Conservation (phyloP, 2,113 vertebrate genomes). For the Charina bottae region DNA sequence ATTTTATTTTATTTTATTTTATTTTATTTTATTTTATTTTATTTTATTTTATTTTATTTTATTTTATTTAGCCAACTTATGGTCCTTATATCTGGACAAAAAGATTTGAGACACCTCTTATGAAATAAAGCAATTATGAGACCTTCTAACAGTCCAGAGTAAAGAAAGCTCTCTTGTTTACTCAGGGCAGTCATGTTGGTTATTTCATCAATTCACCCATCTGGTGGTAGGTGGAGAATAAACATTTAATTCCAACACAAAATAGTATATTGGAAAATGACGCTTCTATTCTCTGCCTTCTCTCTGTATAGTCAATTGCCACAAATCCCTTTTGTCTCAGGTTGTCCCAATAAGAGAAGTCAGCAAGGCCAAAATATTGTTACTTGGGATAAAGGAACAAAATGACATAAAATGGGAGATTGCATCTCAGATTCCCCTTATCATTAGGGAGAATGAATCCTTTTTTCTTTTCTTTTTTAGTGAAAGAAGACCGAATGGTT, state of each 20-base stretch:
- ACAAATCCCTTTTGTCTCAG: background rate
- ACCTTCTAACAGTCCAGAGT: no score
- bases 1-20: no score
- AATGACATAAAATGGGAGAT: background rate
- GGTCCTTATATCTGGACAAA: background rate
- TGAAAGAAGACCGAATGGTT: background rate
- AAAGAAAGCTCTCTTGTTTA: no score
- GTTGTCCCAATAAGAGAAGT: background rate
- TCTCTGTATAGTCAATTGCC: background rate
- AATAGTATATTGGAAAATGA: background rate
- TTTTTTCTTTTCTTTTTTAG: background rate
- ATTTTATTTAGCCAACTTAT: background rate
- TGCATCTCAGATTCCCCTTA: background rate
- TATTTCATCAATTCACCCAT: no score
- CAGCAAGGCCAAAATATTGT: background rate
- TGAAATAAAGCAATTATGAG: no score
- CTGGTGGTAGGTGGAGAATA: no score
- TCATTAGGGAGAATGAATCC: background rate
- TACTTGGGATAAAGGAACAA: background rate
- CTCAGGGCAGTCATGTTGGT: no score
- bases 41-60: no score
- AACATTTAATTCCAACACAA: background rate
- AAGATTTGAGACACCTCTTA: no score
- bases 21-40: no score
- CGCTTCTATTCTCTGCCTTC: background rate